Base-by-base conservation (phyloP, 1,140 invertebrate species). In the Anastatus disparis region DNA sequence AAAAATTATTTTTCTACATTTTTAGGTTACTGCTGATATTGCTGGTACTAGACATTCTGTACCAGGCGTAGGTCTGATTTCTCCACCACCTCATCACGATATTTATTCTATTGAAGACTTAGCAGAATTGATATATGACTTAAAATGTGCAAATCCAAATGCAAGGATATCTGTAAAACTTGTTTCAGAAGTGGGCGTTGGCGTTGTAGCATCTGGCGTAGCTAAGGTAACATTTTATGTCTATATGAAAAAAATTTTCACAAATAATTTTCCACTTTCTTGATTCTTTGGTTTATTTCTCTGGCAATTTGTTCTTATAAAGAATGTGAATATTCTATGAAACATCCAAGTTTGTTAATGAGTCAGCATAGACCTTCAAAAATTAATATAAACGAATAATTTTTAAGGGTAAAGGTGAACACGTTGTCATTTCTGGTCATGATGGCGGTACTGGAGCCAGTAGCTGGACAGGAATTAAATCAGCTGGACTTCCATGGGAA, bases 61-160 rank as follows among this genome's bases (percentile, higher is more conserved):
- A 2, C 89, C 97, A 7, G 97, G 97, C 8, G 98, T 99, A n/a
- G 98, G 98, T 58, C 86, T 99, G 1, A 99, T 99, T 80, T 99
- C 97, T 1, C 98, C 98, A 35, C 97, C 98, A 7, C 98, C 98
- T 7, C 98, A 99, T 88, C 98, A 99, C 84, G 97, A 99, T 82
- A 99, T 99, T 84, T 99, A 99, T 86, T 98, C 96, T 38, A 99
- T 99, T 79, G 98, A 99, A 87, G 98, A 99, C 88, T 87, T 99
- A 75, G 96, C 97, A 1, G 96, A 99, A 87, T 88, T 99, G 40
- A 99, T 99, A 80, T 99, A 99, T 80, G 98, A 99, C 86, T 88
- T 99, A 50, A 99, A 99, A 85, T 97, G 95, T 82, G 94, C 97
- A 48, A 99, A 99, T 89, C 98, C 98, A 0, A 88, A 89, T 63